A percentile compares a stretch with the other conserved stretches of the same genome.
These are phyloP conservation scores for Psittacus erithacus DNA, from an alignment of 2,113 vertebrate species.

Conservation along the genomic window DNA sequence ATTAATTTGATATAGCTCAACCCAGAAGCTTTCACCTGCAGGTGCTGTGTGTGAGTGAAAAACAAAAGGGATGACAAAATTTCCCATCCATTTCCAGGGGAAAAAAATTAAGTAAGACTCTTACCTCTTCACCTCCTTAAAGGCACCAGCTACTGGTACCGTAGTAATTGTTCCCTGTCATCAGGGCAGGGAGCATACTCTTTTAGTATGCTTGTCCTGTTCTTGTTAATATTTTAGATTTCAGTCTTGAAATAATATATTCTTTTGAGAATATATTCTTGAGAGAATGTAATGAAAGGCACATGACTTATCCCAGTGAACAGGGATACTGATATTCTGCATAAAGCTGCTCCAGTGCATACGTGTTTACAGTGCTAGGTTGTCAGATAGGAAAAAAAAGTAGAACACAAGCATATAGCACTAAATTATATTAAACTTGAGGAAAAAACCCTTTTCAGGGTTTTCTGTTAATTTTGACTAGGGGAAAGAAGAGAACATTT, in stretches of 20 bases:
- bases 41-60: not conserved
- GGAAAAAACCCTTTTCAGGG: not conserved
- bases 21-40: not conserved
- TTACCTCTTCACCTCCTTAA: not conserved
- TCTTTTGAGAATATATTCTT: not conserved
- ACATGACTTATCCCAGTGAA: not conserved
- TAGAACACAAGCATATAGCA: slow-evolving; percentile 16
- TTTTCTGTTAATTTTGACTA: not conserved
- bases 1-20: not conserved
- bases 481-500: not conserved
- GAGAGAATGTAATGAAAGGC: not conserved
- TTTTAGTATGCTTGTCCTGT: not conserved
- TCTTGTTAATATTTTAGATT: slow-evolving; percentile 3
- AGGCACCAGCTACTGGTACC: slow-evolving; percentile 17
- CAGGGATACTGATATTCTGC: not conserved
- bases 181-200: not conserved
- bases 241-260: slow-evolving; percentile 7
- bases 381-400: not conserved
- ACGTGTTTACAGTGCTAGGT: not conserved
- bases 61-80: not conserved
- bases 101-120: not conserved
- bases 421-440: slow-evolving; percentile 30
- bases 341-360: slow-evolving; percentile 41
- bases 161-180: not conserved
- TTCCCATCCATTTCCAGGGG: not conserved